Percentiles rank a stretch among this genome's conserved stretches.
These are phyloP conservation scores for Ianthella basta DNA, from an alignment of 37 sponge, comb jelly and placozoan species.

Conservation along the genomic window DNA sequence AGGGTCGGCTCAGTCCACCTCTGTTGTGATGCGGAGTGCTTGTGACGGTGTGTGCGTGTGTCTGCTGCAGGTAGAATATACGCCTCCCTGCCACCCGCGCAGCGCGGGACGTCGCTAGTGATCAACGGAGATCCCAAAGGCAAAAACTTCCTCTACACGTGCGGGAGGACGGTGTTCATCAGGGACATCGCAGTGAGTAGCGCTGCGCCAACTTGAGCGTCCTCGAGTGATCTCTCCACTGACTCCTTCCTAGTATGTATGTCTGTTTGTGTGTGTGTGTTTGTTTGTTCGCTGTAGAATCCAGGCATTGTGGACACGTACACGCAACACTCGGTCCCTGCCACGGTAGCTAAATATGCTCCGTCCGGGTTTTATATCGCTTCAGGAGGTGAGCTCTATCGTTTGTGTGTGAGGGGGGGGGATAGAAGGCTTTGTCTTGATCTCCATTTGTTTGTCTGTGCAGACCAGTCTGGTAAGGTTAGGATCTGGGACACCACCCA, in stretches of 20 bases:
- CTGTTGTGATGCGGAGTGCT: too few species aligned
- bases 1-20: neutral
- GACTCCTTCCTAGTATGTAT: too few species aligned
- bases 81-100: conserved; percentile 67
- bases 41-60: too few species aligned
- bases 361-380: conserved; percentile 97
- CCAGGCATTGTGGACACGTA: conserved; percentile 85
- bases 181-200: conserved; percentile 80
- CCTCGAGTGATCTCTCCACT: neutral
- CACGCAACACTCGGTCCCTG: conserved; percentile 82
- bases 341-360: conserved; percentile 93
- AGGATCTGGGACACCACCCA: conserved; percentile 99
- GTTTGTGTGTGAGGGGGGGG: neutral
- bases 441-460: neutral
- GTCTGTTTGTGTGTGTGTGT: neutral
- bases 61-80: conserved; percentile 66
- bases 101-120: conserved; percentile 74
- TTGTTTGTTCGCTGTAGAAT: conserved; percentile 47
- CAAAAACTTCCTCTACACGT: conserved; percentile 89
- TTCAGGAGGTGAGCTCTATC: conserved; percentile 76
- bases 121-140: conserved; percentile 95
- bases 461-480: conserved; percentile 90
- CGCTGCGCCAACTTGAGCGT: neutral
- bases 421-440: neutral
- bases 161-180: conserved; percentile 88